Evolutionary conservation across 2,888 invertebrate species (phyloP), one percentile per base, ranked within the genome.

Genomic region (Crepidodera aurea): DNA sequence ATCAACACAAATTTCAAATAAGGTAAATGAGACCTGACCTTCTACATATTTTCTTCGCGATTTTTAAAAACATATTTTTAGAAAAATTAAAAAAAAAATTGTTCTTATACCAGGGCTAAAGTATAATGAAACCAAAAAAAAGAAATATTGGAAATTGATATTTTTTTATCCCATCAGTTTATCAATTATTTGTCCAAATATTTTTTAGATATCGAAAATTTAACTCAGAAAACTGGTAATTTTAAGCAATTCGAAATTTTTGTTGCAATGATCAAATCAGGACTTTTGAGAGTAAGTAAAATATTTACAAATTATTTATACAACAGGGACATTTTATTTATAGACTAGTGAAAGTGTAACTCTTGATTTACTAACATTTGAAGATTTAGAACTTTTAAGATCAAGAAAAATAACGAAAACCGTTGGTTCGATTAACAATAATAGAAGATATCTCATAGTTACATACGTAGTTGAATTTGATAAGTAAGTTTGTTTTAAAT

Each of bases 391-490:
- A 71, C 71, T 78, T 32, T 70, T 85, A 29, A 78, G 83, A 54
- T 78, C 78, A 13, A 78, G 81, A 60, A 79, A 79, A 72, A 72
- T 78, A 12, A 78, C 79, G 12, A 73, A 69, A 56, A 69, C 68
- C 1, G 64, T 73, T 6, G 74, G 74, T 34, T 68, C 75, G 5
- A 67, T 40, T 27, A 74, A 68, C 13, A 81, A 74, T 64, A 83
- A 83, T 69, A 76, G 82, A 60, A 78, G 83, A 73, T 85, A 85
- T 70, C 76, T 85, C 25, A 85, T 85, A 67, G 74, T 85, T 22
- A 84, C 83, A 1, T 85, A 85, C 62, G 78, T 82, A 16, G 84
- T 84, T 13, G 84, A 85, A 77, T 85, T 85, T 73, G 85, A 85
- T 73, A 80, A 82, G 83, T 83, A 77, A 37, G 64, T 64, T 48